Percentiles rank a stretch among this genome's conserved stretches.
phyloP scores from a whole-genome alignment of 2,888 invertebrate genomes.

The Stenotaenia linearis region DNA sequence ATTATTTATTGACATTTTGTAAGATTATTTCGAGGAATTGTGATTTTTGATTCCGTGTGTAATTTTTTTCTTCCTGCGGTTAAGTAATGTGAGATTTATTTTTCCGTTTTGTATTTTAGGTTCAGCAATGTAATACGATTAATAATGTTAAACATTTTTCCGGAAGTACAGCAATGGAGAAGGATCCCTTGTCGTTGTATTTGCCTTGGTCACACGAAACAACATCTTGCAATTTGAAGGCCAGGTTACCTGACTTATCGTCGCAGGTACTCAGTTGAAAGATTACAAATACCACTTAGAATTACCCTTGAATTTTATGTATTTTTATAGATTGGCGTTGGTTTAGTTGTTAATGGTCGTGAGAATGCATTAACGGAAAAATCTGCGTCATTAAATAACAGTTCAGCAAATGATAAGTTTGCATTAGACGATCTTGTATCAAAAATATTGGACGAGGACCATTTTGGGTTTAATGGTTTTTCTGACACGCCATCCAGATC shows the following conservation, averaged over 20 bases:
- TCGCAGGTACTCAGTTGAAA: background rate
- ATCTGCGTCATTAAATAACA: slow-evolving; percentile 18
- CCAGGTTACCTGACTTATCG: slow-evolving; percentile 21
- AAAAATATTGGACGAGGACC: slow-evolving; percentile 37
- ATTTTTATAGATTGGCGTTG: slow-evolving; percentile 24
- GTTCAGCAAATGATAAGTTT: slow-evolving; percentile 32
- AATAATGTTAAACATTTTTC: slow-evolving; percentile 32
- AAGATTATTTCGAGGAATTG: background rate
- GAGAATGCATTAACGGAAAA: slow-evolving; percentile 30
- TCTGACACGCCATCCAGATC: slow-evolving; percentile 4
- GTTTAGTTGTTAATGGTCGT: slow-evolving; percentile 28
- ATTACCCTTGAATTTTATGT: no score
- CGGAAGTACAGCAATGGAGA: slow-evolving; percentile 33
- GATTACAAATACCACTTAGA: background rate
- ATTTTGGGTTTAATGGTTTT: slow-evolving; percentile 34
- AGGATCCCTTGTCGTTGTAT: slow-evolving; percentile 34
- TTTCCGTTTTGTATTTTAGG: background rate
- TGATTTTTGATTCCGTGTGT: background rate
- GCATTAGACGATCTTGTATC: slow-evolving; percentile 36
- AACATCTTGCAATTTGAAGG: slow-evolving; percentile 30
- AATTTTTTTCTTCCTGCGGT: background rate
- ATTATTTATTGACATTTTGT: background rate
- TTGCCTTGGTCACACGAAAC: slow-evolving; percentile 36
- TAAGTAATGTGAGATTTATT: background rate
- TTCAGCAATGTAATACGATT: slow-evolving; percentile 28